Conservation (phyloP, 2,113 vertebrate genomes). For the Alethe diademata region DNA sequence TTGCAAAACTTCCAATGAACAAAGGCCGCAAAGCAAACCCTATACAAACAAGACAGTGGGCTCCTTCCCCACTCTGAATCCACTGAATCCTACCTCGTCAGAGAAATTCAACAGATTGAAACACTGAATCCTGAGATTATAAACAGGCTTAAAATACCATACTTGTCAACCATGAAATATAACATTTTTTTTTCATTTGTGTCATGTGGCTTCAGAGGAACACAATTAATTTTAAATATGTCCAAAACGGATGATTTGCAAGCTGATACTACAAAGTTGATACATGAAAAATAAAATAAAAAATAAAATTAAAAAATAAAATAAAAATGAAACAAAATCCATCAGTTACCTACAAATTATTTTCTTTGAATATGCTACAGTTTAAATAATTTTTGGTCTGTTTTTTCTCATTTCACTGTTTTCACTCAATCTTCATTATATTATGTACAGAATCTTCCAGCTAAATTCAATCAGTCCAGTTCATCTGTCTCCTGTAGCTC, state of each 20-base stretch:
- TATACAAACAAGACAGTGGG: neutral
- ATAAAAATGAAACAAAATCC: neutral
- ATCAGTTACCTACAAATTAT: neutral
- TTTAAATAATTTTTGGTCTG: neutral
- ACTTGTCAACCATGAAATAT: neutral
- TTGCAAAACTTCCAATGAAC: neutral
- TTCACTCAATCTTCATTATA: neutral
- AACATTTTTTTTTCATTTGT: neutral
- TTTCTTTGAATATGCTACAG: neutral
- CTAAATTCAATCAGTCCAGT: neutral
- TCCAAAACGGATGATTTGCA: neutral
- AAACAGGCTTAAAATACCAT: neutral
- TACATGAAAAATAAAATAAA: neutral
- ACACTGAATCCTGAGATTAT: neutral
- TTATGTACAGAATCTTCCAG: neutral
- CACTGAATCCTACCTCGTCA: neutral
- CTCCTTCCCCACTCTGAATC: neutral
- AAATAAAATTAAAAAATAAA: neutral
- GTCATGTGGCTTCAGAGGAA: neutral
- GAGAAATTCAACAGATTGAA: neutral
- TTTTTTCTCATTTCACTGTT: neutral
- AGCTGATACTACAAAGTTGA: neutral
- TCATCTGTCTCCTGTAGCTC: neutral
- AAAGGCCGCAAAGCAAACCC: neutral
- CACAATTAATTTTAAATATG: neutral